Evolutionary conservation across 2,888 invertebrate species (phyloP).

Genomic region (Poecilus cupreus): DNA sequence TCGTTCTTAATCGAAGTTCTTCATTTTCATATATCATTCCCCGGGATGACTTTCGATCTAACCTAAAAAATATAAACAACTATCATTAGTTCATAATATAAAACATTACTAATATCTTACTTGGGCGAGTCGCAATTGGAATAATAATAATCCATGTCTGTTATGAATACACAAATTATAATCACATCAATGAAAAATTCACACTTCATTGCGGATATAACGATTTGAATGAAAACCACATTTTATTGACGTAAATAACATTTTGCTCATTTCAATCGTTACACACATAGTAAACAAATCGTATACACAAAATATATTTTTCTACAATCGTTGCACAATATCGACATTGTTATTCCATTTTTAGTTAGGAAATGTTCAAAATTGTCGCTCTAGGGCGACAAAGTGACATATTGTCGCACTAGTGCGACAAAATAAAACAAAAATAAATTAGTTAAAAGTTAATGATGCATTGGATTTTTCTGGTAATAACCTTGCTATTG

Average conservation of each 20-base stretch:
- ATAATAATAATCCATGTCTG: constrained; percentile 20
- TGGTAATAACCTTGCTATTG: no score
- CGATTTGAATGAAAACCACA: not conserved
- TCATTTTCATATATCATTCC: constrained; percentile 97
- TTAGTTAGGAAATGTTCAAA: no score
- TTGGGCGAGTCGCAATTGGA: constrained; percentile 3
- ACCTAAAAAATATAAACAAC: constrained; percentile 73
- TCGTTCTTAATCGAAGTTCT: constrained; percentile 89
- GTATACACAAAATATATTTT: not conserved
- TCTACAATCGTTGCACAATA: no score
- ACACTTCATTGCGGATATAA: no score
- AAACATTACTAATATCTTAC: constrained; percentile 4
- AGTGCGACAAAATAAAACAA: no score
- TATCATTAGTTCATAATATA: not conserved
- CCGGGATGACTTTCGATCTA: constrained; percentile 92
- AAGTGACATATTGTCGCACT: no score
- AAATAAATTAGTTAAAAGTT: no score
- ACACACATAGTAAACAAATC: not conserved
- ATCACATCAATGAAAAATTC: no score
- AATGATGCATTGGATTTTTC: no score
- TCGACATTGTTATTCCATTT: no score
- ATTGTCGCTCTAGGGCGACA: no score
- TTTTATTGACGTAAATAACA: not conserved
- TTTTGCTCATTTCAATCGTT: not conserved
- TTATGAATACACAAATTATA: not conserved